A percentile compares a stretch with the other conserved stretches of the same genome.
These are phyloP conservation scores for Sitobion miscanthi DNA, from an alignment of 1,140 invertebrate species.

Conservation along the genomic window DNA sequence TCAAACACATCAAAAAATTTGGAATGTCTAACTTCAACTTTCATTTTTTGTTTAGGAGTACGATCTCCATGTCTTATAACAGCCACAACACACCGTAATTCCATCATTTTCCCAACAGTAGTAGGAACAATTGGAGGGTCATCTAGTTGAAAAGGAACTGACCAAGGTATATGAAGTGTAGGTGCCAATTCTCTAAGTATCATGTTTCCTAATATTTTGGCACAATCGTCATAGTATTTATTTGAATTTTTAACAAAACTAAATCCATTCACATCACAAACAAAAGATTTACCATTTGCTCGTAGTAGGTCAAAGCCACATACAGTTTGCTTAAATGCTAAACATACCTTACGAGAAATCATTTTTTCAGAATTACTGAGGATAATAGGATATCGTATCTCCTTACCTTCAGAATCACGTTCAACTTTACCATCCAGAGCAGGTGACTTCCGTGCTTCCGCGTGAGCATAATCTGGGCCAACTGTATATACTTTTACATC, in stretches of 20 bases:
- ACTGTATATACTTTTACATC: conserved; percentile 92
- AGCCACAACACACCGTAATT: conserved; percentile 96
- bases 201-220: conserved; percentile 95
- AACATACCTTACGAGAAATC: conserved; percentile 97
- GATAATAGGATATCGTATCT: conserved; percentile 95
- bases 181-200: conserved; percentile 92
- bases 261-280: conserved; percentile 99
- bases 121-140: conserved; percentile 99
- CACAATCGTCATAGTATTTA: conserved; percentile 99
- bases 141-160: conserved; percentile 94
- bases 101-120: conserved; percentile 99
- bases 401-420: conserved; percentile 96
- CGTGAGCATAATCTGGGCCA: conserved; percentile 98
- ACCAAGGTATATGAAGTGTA: conserved; percentile 95
- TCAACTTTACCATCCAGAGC: conserved; percentile 98
- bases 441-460: conserved; percentile 97
- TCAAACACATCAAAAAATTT: conserved; percentile 99
- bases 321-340: conserved; percentile 98
- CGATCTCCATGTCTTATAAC: conserved; percentile 98
- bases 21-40: conserved; percentile 98
- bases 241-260: conserved; percentile 99
- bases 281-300: conserved; percentile 97
- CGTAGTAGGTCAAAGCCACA: conserved; percentile 99
- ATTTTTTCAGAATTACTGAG: conserved; percentile 97
- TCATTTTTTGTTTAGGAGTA: conserved; percentile 99